Percentiles rank a stretch among this genome's conserved stretches.
These are phyloP conservation scores for Pachyuromys duprasi DNA, from an alignment of 2,797 vertebrate genomes.

Conservation along the genomic window DNA sequence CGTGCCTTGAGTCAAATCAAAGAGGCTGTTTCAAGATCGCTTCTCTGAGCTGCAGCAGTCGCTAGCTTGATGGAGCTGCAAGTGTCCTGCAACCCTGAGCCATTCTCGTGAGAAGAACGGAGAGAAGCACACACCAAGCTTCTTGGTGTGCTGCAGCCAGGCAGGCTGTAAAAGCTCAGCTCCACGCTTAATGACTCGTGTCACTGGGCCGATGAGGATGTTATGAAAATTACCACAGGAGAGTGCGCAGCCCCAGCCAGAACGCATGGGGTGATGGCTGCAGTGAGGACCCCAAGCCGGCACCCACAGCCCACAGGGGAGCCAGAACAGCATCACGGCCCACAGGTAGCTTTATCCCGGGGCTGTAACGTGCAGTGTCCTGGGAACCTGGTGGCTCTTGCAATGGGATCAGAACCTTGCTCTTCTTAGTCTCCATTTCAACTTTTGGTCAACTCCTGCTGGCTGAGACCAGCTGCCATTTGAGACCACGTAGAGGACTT, in stretches of 20 bases:
- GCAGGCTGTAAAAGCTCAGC: constrained; percentile 74
- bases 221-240: constrained; percentile 75
- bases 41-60: constrained; percentile 18
- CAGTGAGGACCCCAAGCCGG: constrained; percentile 30
- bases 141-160: constrained; percentile 53
- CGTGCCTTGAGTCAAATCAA: neutral
- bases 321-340: constrained; percentile 63
- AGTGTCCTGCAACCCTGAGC: constrained; percentile 43
- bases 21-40: too few relatives aligned
- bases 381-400: constrained; percentile 52
- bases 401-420: constrained; percentile 35
- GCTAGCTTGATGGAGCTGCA: constrained; percentile 22
- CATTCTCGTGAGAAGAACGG: constrained; percentile 57
- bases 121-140: constrained; percentile 57
- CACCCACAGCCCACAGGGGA: too few relatives aligned
- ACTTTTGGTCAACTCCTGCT: constrained; percentile 56
- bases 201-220: constrained; percentile 71
- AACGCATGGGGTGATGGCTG: constrained; percentile 60
- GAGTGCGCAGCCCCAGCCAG: constrained; percentile 47
- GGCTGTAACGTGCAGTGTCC: constrained; percentile 62
- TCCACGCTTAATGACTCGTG: constrained; percentile 76
- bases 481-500: constrained; percentile 59
- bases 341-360: constrained; percentile 60
- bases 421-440: constrained; percentile 55
- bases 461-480: constrained; percentile 62